Conservation (phyloP, 2,113 vertebrate species). For the Albula glossodonta region DNA sequence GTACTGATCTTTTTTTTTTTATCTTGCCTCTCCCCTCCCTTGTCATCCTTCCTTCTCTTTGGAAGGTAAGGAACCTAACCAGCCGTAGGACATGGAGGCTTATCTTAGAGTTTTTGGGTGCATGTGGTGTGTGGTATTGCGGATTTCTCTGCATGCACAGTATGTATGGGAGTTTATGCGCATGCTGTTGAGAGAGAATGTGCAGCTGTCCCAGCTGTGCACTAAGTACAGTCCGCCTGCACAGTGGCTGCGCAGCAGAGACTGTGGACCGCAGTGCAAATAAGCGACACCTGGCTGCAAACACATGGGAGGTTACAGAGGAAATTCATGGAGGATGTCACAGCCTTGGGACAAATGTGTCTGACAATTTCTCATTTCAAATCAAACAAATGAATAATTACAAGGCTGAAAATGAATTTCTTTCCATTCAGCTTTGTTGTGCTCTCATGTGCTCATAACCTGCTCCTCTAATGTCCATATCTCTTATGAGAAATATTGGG, state of each 20-base stretch:
- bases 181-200: conserved; percentile 27
- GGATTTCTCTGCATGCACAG: conserved; percentile 28
- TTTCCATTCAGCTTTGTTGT: background rate
- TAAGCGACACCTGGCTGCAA: too few species aligned
- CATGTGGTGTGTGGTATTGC: conserved; percentile 31
- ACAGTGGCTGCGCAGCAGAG: background rate
- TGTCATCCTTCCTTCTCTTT: conserved; percentile 50
- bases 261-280: background rate
- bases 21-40: conserved; percentile 37
- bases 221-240: background rate
- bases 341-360: background rate
- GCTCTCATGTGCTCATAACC: background rate
- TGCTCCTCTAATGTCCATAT: background rate
- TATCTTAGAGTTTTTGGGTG: conserved; percentile 2
- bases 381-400: background rate
- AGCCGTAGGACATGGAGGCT: background rate
- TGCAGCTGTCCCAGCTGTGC: conserved; percentile 5
- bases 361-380: background rate
- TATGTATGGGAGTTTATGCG: conserved; percentile 11
- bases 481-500: background rate
- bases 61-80: conserved; percentile 70
- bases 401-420: background rate
- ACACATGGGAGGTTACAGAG: too few species aligned
- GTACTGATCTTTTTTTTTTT: conserved; percentile 48
- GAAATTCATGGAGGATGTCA: too few species aligned